A percentile compares a stretch with the other conserved stretches of the same genome.
These are phyloP conservation scores for Morpho achilles DNA, from an alignment of 2,888 invertebrate genomes.

Conservation along the genomic window DNA sequence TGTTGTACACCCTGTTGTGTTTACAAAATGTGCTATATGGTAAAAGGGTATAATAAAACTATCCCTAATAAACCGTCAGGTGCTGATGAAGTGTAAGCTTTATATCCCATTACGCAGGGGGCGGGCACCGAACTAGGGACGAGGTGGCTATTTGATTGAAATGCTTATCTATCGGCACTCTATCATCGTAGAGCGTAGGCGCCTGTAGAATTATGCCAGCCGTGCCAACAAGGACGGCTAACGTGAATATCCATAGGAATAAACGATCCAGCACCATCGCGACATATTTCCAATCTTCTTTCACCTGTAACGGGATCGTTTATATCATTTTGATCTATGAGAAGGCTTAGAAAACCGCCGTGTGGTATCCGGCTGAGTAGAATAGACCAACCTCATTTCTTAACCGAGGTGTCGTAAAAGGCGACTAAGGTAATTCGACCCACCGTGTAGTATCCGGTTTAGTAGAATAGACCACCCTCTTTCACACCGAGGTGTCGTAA, in stretches of 20 bases:
- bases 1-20: too few relatives aligned
- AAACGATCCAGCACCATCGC: slow-evolving; percentile 98
- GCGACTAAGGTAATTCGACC: too few relatives aligned
- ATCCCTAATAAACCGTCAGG: too few relatives aligned
- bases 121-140: slow-evolving; percentile 87
- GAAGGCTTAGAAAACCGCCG: too few relatives aligned
- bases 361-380: too few relatives aligned
- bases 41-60: too few relatives aligned
- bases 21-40: too few relatives aligned
- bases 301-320: slow-evolving; percentile 81
- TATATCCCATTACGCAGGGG: slow-evolving; percentile 71
- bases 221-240: slow-evolving; percentile 96
- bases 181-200: slow-evolving; percentile 95
- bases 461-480: too few relatives aligned
- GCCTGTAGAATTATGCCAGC: slow-evolving; percentile 97
- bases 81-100: background rate
- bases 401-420: too few relatives aligned
- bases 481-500: too few relatives aligned
- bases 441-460: too few relatives aligned
- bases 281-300: slow-evolving; percentile 99
- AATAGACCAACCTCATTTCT: too few relatives aligned
- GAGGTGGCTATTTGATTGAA: slow-evolving; percentile 93
- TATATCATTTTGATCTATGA: background rate
- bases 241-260: slow-evolving; percentile 98
- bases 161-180: slow-evolving; percentile 91